Evolutionary conservation across 2,888 invertebrate species (phyloP).

Genomic region (Pheosia tremula): DNA sequence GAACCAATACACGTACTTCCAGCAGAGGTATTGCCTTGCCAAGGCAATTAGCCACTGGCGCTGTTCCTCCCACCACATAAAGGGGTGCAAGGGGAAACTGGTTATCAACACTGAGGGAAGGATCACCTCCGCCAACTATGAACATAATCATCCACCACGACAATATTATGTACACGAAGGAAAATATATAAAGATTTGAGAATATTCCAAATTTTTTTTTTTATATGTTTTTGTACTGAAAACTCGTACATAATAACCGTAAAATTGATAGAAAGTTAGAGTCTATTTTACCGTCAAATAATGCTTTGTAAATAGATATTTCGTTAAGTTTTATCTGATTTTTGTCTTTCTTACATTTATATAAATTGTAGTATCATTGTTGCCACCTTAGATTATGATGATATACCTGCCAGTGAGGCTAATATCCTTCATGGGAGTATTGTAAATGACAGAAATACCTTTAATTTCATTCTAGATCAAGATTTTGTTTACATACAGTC

Average conservation of each 20-base stretch:
- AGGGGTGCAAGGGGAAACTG: constrained; percentile 15
- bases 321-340: too few species aligned
- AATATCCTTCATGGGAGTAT: too few species aligned
- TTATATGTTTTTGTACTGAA: too few species aligned
- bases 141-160: constrained; percentile 14
- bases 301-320: too few species aligned
- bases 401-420: too few species aligned
- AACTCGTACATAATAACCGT: too few species aligned
- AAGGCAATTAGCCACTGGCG: constrained; percentile 12
- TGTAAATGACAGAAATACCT: too few species aligned
- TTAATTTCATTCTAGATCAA: constrained; percentile 3
- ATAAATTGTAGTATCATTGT: too few species aligned
- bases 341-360: too few species aligned
- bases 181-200: constrained; percentile 13
- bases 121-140: constrained; percentile 2
- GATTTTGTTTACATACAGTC: constrained; percentile 9
- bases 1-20: constrained; percentile 7
- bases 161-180: constrained; percentile 14
- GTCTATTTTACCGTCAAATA: too few species aligned
- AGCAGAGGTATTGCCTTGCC: constrained; percentile 2
- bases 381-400: too few species aligned
- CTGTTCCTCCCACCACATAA: constrained; percentile 12
- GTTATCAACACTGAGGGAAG: constrained; percentile 8
- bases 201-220: neutral
- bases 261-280: too few species aligned